Evolutionary conservation across 2,113 vertebrate genomes (phyloP).

Genomic region (Kryptolebias marmoratus): DNA sequence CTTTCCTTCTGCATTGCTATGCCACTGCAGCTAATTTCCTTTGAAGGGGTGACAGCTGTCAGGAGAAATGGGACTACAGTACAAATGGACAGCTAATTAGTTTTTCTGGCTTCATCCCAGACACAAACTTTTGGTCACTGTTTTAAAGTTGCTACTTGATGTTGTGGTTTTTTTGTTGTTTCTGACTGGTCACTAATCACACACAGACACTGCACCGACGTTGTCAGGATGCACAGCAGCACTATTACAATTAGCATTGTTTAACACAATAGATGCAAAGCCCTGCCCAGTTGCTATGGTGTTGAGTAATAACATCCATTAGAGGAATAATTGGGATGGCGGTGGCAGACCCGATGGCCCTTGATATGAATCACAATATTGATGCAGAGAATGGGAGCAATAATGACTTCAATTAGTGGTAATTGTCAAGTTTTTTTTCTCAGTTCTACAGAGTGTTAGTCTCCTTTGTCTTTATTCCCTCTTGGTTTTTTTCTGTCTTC

Average conservation of each 20-base stretch:
- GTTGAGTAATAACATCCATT: conserved; percentile 82
- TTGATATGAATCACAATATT: conserved; percentile 83
- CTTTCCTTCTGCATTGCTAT: conserved; percentile 41
- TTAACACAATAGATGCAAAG: conserved; percentile 68
- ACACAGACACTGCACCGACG: conserved; percentile 16
- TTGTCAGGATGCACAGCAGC: conserved; percentile 52
- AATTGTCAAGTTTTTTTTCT: conserved; percentile 67
- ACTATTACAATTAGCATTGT: conserved; percentile 64
- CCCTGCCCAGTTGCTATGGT: conserved; percentile 62
- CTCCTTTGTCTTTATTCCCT: conserved; percentile 61
- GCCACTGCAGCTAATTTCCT: conserved; percentile 49
- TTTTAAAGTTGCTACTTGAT: not conserved
- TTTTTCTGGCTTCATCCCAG: conserved; percentile 60
- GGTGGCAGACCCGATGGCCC: conserved; percentile 68
- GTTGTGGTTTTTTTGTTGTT: not conserved
- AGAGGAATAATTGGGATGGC: conserved; percentile 78
- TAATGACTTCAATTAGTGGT: conserved; percentile 78
- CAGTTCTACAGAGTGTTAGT: conserved; percentile 52
- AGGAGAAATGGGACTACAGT: conserved; percentile 40
- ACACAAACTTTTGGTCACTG: conserved; percentile 49
- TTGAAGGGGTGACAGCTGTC: conserved; percentile 74
- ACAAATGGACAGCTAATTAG: conserved; percentile 67
- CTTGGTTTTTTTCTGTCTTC: conserved; percentile 50
- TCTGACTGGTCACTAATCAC: conserved; percentile 57
- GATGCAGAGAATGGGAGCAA: conserved; percentile 74